Evolutionary conservation across 2,888 invertebrate species (phyloP).

Genomic region (Terebella lapidaria): DNA sequence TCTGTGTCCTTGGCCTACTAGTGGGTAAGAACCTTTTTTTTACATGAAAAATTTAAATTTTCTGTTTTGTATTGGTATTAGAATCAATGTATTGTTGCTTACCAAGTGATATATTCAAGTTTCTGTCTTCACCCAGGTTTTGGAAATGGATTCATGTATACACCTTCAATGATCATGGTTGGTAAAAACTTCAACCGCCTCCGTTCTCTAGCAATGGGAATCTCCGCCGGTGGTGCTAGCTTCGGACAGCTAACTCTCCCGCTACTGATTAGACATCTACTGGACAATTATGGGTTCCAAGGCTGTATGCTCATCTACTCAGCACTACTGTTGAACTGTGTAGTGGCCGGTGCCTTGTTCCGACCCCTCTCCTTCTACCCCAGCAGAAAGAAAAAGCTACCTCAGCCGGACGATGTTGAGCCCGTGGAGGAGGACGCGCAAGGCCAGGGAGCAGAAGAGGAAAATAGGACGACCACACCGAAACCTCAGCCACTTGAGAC

Average conservation of each 20-base stretch:
- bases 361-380: conserved; percentile 17
- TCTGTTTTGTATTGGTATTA: too few relatives aligned
- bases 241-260: conserved; percentile 20
- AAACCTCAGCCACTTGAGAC: not conserved
- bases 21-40: conserved; percentile 1
- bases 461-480: not conserved
- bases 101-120: too few relatives aligned
- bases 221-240: conserved; percentile 20
- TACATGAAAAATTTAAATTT: too few relatives aligned
- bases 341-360: conserved; percentile 11
- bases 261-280: conserved; percentile 6
- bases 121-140: not conserved
- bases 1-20: not conserved
- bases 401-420: not conserved
- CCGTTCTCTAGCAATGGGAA: conserved; percentile 19
- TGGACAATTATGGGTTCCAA: conserved; percentile 5
- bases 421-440: not conserved
- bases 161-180: conserved; percentile 17
- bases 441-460: too few relatives aligned
- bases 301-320: conserved; percentile 19
- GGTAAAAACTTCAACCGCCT: conserved; percentile 17
- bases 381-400: not conserved
- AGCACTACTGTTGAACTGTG: conserved; percentile 9
- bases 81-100: too few relatives aligned
- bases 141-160: conserved; percentile 13